phyloP scores from a whole-genome alignment of 2,888 invertebrate genomes.

The Fragum whitleyi region DNA sequence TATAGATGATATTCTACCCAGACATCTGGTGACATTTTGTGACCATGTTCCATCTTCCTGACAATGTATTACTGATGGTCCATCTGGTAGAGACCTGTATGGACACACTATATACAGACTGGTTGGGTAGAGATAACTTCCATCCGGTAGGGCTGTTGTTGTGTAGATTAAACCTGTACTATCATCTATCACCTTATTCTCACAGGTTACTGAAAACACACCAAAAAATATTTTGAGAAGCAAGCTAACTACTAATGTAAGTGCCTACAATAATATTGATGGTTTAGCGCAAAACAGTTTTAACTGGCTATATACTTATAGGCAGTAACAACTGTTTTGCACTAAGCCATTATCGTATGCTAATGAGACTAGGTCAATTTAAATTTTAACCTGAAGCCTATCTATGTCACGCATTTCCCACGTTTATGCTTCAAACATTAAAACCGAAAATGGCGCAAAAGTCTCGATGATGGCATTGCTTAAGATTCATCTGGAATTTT shows the following conservation, averaged over 20 bases:
- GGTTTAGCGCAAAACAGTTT: too few relatives aligned
- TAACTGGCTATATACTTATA: too few relatives aligned
- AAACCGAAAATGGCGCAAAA: too few relatives aligned
- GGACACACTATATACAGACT: conserved; percentile 69
- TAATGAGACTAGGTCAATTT: too few relatives aligned
- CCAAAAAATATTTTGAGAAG: conserved; percentile 50
- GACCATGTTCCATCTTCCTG: conserved; percentile 71
- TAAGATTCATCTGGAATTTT: too few relatives aligned
- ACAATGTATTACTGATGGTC: conserved; percentile 64
- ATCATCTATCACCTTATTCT: conserved; percentile 52
- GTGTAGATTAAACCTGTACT: conserved; percentile 63
- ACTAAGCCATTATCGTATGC: too few relatives aligned
- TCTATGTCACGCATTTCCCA: too few relatives aligned
- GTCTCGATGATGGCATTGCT: too few relatives aligned
- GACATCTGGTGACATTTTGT: conserved; percentile 62
- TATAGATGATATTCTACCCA: conserved; percentile 64
- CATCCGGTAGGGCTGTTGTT: conserved; percentile 64
- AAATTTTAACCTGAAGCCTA: too few relatives aligned
- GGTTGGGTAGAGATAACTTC: conserved; percentile 69
- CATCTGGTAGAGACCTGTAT: conserved; percentile 64
- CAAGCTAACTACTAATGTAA: neutral
- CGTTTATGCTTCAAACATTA: too few relatives aligned
- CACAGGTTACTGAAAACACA: conserved; percentile 68
- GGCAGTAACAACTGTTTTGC: too few relatives aligned
- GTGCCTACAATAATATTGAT: too few relatives aligned